Evolutionary conservation across 2,113 vertebrate genomes (phyloP).

Genomic region (Alexandromys fortis): DNA sequence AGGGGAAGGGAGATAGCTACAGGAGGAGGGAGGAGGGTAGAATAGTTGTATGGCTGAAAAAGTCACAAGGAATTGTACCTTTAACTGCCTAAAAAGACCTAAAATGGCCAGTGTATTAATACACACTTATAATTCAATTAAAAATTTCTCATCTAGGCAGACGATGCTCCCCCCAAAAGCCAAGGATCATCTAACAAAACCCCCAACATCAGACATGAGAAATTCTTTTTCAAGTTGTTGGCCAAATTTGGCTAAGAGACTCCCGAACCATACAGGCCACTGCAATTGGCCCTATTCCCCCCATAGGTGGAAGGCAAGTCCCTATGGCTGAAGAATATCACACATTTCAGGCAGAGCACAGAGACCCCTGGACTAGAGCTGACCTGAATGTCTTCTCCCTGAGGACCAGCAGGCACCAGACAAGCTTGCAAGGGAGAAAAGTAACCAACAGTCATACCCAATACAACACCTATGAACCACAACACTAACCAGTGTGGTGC

Average conservation of each 20-base stretch:
- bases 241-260: background rate
- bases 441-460: background rate
- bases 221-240: background rate
- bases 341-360: background rate
- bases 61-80: background rate
- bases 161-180: background rate
- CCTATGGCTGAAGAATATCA: background rate
- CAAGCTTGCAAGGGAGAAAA: background rate
- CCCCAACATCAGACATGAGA: background rate
- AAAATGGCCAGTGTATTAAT: background rate
- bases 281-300: background rate
- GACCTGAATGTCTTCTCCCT: background rate
- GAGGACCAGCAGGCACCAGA: background rate
- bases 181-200: background rate
- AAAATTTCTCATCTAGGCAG: background rate
- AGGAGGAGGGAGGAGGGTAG: background rate
- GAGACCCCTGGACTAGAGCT: background rate
- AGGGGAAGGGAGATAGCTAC: background rate
- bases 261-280: background rate
- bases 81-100: background rate
- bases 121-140: background rate
- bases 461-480: background rate
- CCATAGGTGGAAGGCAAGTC: background rate
- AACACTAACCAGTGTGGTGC: background rate
- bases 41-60: background rate